Conservation (phyloP, 1,140 invertebrate species). For the Metaphire vulgaris region DNA sequence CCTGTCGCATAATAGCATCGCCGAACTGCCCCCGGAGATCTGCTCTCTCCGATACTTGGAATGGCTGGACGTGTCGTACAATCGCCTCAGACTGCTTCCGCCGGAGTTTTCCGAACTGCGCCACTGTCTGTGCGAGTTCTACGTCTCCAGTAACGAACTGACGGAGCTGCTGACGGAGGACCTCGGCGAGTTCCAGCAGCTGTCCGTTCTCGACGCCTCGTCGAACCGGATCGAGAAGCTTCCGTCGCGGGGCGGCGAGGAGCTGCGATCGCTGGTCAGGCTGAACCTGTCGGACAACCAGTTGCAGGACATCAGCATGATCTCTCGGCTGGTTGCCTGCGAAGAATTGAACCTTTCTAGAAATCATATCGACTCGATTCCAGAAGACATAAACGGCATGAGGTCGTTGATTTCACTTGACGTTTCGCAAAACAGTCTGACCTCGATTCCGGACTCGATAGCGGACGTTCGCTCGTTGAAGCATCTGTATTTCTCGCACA, state of each 20-base stretch:
- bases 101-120: conserved; percentile 38
- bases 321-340: neutral
- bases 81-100: conserved; percentile 34
- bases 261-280: conserved; percentile 36
- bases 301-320: neutral
- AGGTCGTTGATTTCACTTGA: conserved; percentile 16
- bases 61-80: conserved; percentile 40
- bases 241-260: conserved; percentile 17
- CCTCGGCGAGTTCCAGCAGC: conserved; percentile 33
- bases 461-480: conserved; percentile 43
- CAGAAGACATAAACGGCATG: conserved; percentile 17
- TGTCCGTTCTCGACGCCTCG: conserved; percentile 32
- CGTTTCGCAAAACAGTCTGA: conserved; percentile 39
- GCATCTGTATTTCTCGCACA: conserved; percentile 38
- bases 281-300: conserved; percentile 35
- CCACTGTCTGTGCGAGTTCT: conserved; percentile 27
- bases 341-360: conserved; percentile 31
- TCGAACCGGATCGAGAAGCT: conserved; percentile 34
- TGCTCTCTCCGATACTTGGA: conserved; percentile 41
- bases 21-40: conserved; percentile 39
- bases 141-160: conserved; percentile 33
- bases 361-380: conserved; percentile 18
- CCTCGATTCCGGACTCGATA: conserved; percentile 40
- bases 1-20: conserved; percentile 41
- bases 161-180: conserved; percentile 32